These are phyloP conservation scores for Apamea monoglypha DNA, from an alignment of 2,888 invertebrate species.

Conservation along the genomic window DNA sequence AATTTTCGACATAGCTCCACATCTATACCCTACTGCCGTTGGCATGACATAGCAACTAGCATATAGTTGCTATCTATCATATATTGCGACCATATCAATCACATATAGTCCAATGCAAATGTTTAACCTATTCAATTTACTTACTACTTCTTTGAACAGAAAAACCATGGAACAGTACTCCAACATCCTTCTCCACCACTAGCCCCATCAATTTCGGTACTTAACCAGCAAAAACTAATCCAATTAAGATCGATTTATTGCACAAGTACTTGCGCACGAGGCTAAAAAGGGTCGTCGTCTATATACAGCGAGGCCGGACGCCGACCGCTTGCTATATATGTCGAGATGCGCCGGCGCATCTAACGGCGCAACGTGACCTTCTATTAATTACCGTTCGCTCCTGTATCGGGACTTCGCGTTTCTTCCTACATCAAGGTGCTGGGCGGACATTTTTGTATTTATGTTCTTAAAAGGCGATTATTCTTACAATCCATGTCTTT, in stretches of 20 bases:
- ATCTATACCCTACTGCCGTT: background rate
- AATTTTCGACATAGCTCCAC: background rate
- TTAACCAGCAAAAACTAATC: conserved; percentile 57
- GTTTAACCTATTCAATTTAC: background rate
- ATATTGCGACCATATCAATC: no score
- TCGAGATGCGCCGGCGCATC: conserved; percentile 83
- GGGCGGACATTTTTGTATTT: conserved; percentile 33
- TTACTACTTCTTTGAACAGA: background rate
- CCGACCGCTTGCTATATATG: conserved; percentile 79
- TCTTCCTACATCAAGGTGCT: conserved; percentile 65
- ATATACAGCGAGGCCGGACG: conserved; percentile 83
- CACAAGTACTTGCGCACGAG: conserved; percentile 54
- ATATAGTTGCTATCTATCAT: background rate
- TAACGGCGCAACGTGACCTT: conserved; percentile 86
- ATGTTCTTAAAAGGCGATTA: conserved; percentile 15
- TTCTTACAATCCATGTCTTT: background rate
- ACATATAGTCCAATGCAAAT: background rate
- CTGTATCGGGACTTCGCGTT: conserved; percentile 77
- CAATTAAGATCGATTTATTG: conserved; percentile 61
- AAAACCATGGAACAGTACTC: conserved; percentile 15
- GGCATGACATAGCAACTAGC: no score
- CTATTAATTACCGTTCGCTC: conserved; percentile 88
- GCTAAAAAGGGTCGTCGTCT: conserved; percentile 74
- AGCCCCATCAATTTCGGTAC: conserved; percentile 59
- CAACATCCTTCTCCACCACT: conserved; percentile 34